Percentiles rank a stretch among this genome's conserved stretches.
phyloP scores from a whole-genome alignment of 2,888 invertebrate species.

The Plusia festucae region DNA sequence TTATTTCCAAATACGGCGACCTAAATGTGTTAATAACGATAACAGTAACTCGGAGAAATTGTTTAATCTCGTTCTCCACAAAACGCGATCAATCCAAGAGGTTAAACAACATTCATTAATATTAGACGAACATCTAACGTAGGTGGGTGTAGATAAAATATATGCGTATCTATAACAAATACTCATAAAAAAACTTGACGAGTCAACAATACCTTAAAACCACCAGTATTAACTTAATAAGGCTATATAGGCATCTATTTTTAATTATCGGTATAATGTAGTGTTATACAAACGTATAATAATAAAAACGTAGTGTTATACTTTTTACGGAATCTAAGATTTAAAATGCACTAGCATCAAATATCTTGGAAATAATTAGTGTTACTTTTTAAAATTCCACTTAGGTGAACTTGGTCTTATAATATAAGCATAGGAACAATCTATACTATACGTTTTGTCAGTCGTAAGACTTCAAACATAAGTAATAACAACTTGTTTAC shows the following conservation, averaged over 20 bases:
- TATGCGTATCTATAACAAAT: neutral
- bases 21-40: conserved; percentile 2
- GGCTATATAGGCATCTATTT: neutral
- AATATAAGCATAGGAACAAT: neutral
- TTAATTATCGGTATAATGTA: too few relatives aligned
- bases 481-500: neutral
- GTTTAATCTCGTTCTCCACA: neutral
- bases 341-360: neutral
- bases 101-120: neutral
- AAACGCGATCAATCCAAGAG: conserved; percentile 2
- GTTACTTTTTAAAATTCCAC: neutral
- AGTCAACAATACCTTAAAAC: neutral
- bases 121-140: neutral
- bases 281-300: too few relatives aligned
- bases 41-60: neutral
- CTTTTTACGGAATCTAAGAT: neutral
- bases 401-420: neutral
- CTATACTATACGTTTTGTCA: neutral
- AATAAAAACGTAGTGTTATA: too few relatives aligned
- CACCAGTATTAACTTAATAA: neutral
- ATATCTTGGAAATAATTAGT: neutral
- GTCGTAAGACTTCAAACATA: neutral
- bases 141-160: neutral
- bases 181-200: neutral
- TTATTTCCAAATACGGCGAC: neutral